Conservation (phyloP, 2,888 invertebrate genomes). For the Pristionchus arcanus region DNA sequence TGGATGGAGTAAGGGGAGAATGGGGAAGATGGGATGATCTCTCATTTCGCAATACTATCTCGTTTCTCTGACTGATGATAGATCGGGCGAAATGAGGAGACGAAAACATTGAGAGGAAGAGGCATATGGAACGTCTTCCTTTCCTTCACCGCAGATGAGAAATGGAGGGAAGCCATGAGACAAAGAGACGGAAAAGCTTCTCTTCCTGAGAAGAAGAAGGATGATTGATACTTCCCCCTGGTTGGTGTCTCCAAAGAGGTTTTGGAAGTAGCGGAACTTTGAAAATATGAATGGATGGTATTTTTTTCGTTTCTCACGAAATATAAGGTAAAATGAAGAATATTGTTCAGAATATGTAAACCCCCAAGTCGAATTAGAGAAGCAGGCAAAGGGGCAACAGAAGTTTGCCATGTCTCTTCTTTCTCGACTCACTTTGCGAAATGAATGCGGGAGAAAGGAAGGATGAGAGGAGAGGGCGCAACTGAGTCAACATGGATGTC, state of each 20-base stretch:
- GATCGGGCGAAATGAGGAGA: too few species aligned
- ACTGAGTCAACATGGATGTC: constrained; percentile 46
- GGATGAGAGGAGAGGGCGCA: neutral
- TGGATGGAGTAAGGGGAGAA: neutral
- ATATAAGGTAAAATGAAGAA: too few species aligned
- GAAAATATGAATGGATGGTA: neutral
- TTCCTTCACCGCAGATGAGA: neutral
- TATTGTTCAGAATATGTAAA: neutral
- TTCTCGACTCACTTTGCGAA: constrained; percentile 27
- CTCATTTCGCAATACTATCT: too few species aligned
- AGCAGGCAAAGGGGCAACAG: neutral
- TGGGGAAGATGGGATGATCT: too few species aligned
- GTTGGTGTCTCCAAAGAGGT: neutral
- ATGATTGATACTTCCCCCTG: constrained; percentile 11
- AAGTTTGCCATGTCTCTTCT: neutral
- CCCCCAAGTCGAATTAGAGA: neutral
- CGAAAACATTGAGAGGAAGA: too few species aligned
- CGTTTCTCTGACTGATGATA: too few species aligned
- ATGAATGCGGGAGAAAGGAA: constrained; percentile 14
- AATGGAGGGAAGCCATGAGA: constrained; percentile 27
- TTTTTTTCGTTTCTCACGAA: neutral
- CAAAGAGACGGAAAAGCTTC: constrained; percentile 17
- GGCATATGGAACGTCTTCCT: constrained; percentile 39
- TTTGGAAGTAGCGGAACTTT: neutral
- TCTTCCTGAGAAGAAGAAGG: neutral